phyloP scores from a whole-genome alignment of 2,113 vertebrate species.

The Anguilla japonica region DNA sequence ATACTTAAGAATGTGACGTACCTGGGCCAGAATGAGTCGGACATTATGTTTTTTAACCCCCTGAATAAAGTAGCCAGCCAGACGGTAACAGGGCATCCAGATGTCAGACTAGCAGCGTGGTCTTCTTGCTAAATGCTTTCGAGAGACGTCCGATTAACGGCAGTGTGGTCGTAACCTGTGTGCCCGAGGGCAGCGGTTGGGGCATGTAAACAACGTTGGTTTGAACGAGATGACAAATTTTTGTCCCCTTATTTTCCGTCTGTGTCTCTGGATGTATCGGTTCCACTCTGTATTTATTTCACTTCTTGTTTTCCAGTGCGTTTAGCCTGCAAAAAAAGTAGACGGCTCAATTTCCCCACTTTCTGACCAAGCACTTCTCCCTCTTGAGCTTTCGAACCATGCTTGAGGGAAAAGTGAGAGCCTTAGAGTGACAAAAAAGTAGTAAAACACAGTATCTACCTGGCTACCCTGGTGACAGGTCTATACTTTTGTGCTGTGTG shows the following conservation, averaged over 20 bases:
- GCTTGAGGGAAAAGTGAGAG: neutral
- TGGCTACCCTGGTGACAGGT: neutral
- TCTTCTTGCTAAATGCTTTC: too few species aligned
- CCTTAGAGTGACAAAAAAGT: neutral
- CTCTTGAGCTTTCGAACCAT: neutral
- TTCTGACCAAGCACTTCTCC: neutral
- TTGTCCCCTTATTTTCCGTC: neutral
- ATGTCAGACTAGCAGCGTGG: too few species aligned
- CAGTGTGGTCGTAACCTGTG: neutral
- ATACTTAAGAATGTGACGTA: neutral
- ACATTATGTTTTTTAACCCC: neutral
- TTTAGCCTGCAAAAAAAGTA: neutral
- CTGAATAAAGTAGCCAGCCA: too few species aligned
- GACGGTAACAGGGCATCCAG: too few species aligned
- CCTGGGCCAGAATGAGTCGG: neutral
- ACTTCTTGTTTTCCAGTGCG: slow-evolving; percentile 16
- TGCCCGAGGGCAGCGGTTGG: neutral
- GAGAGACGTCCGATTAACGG: too few species aligned
- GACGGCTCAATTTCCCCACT: slow-evolving; percentile 6
- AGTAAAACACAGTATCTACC: neutral
- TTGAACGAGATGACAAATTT: neutral
- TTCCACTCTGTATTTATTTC: slow-evolving; percentile 11
- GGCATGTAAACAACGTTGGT: neutral
- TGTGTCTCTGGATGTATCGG: neutral
- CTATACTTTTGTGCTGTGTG: neutral